Evolutionary conservation across 2,113 vertebrate genomes (phyloP).

Genomic region (Perognathus longimembris): DNA sequence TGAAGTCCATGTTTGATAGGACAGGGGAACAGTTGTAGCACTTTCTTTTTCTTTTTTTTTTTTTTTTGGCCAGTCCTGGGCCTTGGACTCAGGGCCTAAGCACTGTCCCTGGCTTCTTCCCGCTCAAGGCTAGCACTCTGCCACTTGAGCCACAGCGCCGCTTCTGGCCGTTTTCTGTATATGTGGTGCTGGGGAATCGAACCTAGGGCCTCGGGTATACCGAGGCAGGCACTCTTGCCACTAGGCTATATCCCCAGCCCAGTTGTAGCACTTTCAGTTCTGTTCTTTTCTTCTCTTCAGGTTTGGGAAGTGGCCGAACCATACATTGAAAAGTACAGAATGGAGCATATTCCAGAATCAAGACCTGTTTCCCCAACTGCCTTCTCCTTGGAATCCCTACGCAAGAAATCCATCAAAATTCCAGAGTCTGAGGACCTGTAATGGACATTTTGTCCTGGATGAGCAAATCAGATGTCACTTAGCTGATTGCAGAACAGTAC

Average conservation of each 20-base stretch:
- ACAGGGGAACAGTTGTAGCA: background rate
- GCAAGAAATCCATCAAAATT: slow-evolving; percentile 76
- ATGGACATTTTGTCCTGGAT: background rate
- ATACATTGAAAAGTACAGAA: slow-evolving; percentile 97
- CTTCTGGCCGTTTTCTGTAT: too few species aligned
- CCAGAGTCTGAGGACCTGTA: slow-evolving; percentile 78
- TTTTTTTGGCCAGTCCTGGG: too few species aligned
- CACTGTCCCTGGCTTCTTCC: too few species aligned
- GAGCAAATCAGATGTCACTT: background rate
- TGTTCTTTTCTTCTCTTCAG: slow-evolving; percentile 81
- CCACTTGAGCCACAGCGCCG: too few species aligned
- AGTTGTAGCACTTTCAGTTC: background rate
- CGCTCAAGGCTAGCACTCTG: too few species aligned
- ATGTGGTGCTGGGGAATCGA: too few species aligned
- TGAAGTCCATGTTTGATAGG: background rate
- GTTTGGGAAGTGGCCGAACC: slow-evolving; percentile 96
- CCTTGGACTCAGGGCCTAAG: too few species aligned
- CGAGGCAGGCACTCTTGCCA: too few species aligned
- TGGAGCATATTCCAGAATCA: slow-evolving; percentile 94
- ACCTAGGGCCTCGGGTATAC: too few species aligned
- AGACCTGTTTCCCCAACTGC: slow-evolving; percentile 95
- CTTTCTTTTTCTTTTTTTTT: slow-evolving; percentile 33
- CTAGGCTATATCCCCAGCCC: too few species aligned
- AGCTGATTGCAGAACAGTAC: background rate
- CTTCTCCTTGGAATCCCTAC: slow-evolving; percentile 91